Evolutionary conservation across 2,888 invertebrate genomes (phyloP), one percentile per base, ranked within the genome.

Genomic region (Augochlorella aurata): DNA sequence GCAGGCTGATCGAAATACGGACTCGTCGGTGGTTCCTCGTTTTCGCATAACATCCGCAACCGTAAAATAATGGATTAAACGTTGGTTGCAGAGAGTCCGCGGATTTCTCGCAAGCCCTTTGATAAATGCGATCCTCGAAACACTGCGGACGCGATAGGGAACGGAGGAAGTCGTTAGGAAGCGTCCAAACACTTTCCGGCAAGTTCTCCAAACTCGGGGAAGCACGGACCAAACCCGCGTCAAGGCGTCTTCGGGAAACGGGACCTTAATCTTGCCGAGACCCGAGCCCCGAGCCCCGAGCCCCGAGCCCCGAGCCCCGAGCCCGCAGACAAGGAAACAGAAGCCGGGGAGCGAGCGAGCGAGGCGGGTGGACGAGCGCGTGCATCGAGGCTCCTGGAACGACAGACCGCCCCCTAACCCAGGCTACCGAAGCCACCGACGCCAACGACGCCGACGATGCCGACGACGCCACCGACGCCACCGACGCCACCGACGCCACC

Each of bases 141-240:
- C 76, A 77, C 72, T 81, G 74, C 70, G 73, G 54, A 38, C 54
- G 75, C 74, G 70, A 52, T 58, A 70, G 72, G 69, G 47, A 77
- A 66, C 74, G 78, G 82, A 78, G 81, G 82, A 74, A 83, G 86
- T 87, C 85, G 86, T 83, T 87, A 84, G 82, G 83, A 86, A 84
- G 85, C 81, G 86, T 86, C 85, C 86, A 84, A 89, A 89, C 89
- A 88, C 86, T 87, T 85, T 58, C 84, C 85, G 79, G 77, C 58
- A 89, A 88, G 87, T 89, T 89, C 71, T 85, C 81, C 82, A 83
- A 89, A 89, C 85, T 89, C 85, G 82, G 44, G n/a, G 82, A 72
- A 82, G 82, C 83, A 84, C 85, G 83, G 87, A 90, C 89, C 85
- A 78, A 85, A 90, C 89, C 90, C 87, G 83, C 89, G 89, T 90